phyloP scores from a whole-genome alignment of 1,140 invertebrate genomes.

The Drosophila virilis region DNA sequence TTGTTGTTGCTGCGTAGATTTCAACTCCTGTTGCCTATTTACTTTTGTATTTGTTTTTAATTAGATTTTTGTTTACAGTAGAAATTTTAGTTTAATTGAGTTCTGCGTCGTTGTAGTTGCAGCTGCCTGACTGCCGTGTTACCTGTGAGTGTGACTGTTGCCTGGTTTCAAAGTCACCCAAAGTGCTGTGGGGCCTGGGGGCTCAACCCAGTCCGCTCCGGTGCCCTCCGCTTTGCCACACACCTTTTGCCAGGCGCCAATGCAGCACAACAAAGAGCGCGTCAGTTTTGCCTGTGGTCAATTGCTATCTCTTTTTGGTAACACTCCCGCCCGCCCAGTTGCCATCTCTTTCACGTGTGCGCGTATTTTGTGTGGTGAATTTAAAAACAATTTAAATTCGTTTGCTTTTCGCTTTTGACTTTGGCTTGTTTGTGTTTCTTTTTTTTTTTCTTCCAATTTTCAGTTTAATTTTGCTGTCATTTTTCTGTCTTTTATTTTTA shows the following conservation, averaged over 20 bases:
- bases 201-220: not conserved
- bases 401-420: slow-evolving; percentile 58
- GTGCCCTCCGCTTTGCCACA: not conserved
- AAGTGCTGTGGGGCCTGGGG: slow-evolving; percentile 12
- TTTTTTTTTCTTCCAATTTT: slow-evolving; percentile 29
- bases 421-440: slow-evolving; percentile 19
- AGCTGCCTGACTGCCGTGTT: not conserved
- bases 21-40: slow-evolving; percentile 53
- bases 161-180: slow-evolving; percentile 44
- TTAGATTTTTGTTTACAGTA: slow-evolving; percentile 76
- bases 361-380: slow-evolving; percentile 32
- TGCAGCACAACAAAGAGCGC: slow-evolving; percentile 44
- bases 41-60: slow-evolving; percentile 80
- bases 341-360: slow-evolving; percentile 39
- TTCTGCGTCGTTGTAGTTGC: slow-evolving; percentile 37
- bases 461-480: not conserved
- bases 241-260: slow-evolving; percentile 46
- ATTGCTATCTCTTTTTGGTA: slow-evolving; percentile 3
- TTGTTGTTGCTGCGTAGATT: slow-evolving; percentile 40
- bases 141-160: slow-evolving; percentile 6
- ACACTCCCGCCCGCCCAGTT: not conserved
- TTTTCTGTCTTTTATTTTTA: slow-evolving; percentile 13
- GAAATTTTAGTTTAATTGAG: slow-evolving; percentile 73
- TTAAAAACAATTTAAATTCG: slow-evolving; percentile 68
- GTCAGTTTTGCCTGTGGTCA: slow-evolving; percentile 39